Conservation (phyloP, 2,888 invertebrate genomes). For the Cylindroiulus punctatus region DNA sequence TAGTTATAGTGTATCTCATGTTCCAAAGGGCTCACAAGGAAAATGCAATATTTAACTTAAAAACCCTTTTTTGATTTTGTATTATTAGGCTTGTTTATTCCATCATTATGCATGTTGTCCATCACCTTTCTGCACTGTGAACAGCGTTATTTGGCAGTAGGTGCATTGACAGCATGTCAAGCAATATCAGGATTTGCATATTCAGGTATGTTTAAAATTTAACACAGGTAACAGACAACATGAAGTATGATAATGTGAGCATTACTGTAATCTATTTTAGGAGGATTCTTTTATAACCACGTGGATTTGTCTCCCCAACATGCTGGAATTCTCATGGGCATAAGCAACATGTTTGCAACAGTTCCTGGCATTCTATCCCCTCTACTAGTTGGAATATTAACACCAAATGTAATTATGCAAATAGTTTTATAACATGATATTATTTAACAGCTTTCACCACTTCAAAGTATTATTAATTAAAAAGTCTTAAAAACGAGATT, state of each 20-base stretch:
- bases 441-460: not conserved
- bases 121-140: conserved; percentile 65
- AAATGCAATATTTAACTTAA: no score
- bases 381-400: conserved; percentile 64
- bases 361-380: conserved; percentile 67
- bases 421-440: not conserved
- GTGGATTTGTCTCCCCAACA: conserved; percentile 68
- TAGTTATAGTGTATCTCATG: no score
- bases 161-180: conserved; percentile 64
- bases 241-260: not conserved
- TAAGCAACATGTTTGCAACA: conserved; percentile 67
- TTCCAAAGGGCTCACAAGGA: no score
- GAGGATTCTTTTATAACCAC: conserved; percentile 68
- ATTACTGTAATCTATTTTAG: conserved; percentile 60
- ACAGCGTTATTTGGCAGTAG: conserved; percentile 64
- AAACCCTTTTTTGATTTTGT: conserved; percentile 8
- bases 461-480: not conserved
- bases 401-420: conserved; percentile 63
- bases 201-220: conserved; percentile 50
- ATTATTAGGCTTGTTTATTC: conserved; percentile 62
- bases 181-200: conserved; percentile 65
- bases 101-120: conserved; percentile 62
- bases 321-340: conserved; percentile 68
- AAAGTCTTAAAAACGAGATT: no score
- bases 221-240: not conserved